Base-by-base conservation (phyloP, 2,888 invertebrate genomes). In the Parelbella ahira region DNA sequence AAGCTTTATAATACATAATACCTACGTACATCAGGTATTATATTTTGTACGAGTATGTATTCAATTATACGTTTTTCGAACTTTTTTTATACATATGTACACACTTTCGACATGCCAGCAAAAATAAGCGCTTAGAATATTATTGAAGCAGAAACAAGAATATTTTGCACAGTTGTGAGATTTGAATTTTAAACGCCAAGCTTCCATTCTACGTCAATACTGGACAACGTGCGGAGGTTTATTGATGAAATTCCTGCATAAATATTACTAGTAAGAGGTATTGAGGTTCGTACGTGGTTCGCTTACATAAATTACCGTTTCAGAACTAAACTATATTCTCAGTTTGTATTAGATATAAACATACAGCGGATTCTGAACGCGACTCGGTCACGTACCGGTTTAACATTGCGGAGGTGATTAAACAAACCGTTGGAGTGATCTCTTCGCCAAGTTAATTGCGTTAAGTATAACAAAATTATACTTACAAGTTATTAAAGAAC, bases 171-270 rank as follows among this genome's bases (percentile, higher is more conserved):
- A n/a, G 10, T 10, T 2, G 6, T 4, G n/a, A 10, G 18, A 8
- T 38, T 24, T 32, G 10, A 2, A 38, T 24, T 8, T 25, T 13
- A 27, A 32, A 41, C 13, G 9, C 19, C 33, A 27, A 21, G 8
- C 24, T 29, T 27, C 25, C 33, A 32, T 9, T 9, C 11, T 19
- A 27, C 10, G 20, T 15, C 15, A 4, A 3, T 7, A 19, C 20
- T 27, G 12, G 9, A 7, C 41, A 21, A 27, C 41, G 20, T 27
- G 13, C 33, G 27, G 10, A 9, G 33, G 20, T 33, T 41, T 41
- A 33, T 30, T 41, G 33, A 25, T 27, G 21, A 27, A 33, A 41
- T 41, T 41, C 41, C 41, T 33, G 41, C 33, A 41, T 33, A 41
- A 4, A 39, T 32, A 39, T 39, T 39, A 39, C 32, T 24, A 41